Conservation (phyloP, 2,113 vertebrate species). For the Myocastor coypus region DNA sequence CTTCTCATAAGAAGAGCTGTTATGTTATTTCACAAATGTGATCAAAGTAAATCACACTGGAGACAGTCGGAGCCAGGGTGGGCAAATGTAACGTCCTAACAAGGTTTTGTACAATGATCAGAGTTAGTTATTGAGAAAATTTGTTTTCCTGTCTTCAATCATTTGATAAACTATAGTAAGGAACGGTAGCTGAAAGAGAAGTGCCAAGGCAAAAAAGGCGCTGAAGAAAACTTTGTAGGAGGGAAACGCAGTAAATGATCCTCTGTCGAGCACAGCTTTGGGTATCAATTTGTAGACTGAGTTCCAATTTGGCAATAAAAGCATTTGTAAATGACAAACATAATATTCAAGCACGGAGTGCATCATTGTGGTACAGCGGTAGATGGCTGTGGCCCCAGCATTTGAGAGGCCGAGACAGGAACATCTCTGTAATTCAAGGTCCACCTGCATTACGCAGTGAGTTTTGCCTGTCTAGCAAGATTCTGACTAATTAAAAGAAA, state of each 20-base stretch:
- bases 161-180: neutral
- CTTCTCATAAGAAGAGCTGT: neutral
- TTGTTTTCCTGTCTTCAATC: neutral
- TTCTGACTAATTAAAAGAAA: neutral
- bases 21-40: neutral
- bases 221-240: neutral
- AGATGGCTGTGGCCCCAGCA: neutral
- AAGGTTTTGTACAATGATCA: neutral
- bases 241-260: neutral
- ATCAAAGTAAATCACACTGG: neutral
- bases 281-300: neutral
- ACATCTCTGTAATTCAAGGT: neutral
- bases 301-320: neutral
- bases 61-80: neutral
- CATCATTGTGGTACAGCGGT: neutral
- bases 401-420: neutral
- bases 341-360: neutral
- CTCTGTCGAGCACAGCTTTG: neutral
- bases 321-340: neutral
- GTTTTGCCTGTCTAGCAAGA: neutral
- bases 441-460: neutral
- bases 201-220: neutral
- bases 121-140: neutral
- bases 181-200: neutral
- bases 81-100: neutral